A percentile compares a stretch with the other conserved stretches of the same genome.
These are phyloP conservation scores for Platycheirus rosarum DNA, from an alignment of 2,888 invertebrate genomes.

Conservation along the genomic window DNA sequence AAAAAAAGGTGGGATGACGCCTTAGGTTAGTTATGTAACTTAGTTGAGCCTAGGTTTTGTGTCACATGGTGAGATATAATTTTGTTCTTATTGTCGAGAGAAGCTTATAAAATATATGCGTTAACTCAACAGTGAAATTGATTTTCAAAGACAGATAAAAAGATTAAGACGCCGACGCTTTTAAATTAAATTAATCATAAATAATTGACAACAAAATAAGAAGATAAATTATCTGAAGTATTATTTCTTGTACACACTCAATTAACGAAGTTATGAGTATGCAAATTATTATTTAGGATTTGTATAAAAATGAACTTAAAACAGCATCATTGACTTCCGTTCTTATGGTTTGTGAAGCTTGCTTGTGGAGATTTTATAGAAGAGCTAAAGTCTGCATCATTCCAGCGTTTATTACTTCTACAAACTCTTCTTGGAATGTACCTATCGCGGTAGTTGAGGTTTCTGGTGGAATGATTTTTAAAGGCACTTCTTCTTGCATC, in stretches of 20 bases:
- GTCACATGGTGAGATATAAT: background rate
- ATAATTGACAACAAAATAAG: background rate
- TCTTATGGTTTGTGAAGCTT: too few species aligned
- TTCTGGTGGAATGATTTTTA: too few species aligned
- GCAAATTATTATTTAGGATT: background rate
- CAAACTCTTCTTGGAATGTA: too few species aligned
- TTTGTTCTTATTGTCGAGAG: background rate
- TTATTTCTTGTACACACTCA: background rate
- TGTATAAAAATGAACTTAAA: too few species aligned
- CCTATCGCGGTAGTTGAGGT: too few species aligned
- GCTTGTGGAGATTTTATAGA: too few species aligned
- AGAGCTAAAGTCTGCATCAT: too few species aligned
- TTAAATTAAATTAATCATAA: background rate
- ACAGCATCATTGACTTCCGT: too few species aligned
- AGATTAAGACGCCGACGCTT: conserved; percentile 52
- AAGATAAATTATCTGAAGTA: background rate
- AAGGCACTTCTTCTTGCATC: too few species aligned
- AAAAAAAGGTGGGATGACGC: conserved; percentile 55
- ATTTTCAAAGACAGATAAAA: conserved; percentile 49
- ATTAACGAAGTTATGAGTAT: background rate
- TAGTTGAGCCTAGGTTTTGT: conserved; percentile 14
- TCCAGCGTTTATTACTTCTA: too few species aligned
- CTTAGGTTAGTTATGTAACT: conserved; percentile 47
- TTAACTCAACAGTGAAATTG: conserved; percentile 56
- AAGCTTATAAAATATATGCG: conserved; percentile 48